Evolutionary conservation across 2,888 invertebrate genomes (phyloP).

Genomic region (Disparrhopalites patrizii): DNA sequence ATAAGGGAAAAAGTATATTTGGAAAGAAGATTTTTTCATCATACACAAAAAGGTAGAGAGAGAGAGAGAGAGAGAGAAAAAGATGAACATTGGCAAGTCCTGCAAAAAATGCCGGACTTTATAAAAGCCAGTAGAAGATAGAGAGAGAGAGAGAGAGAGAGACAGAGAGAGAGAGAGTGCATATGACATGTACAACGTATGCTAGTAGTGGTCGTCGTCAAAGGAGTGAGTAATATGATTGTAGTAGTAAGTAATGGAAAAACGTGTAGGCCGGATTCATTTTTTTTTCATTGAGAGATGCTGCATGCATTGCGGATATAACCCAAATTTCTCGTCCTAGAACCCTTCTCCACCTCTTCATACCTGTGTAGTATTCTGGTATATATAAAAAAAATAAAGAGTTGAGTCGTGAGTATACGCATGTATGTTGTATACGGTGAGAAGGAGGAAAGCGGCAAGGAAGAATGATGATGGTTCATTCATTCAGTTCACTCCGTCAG

Average conservation of each 20-base stretch:
- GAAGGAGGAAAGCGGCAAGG: neutral
- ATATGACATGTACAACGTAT: no score
- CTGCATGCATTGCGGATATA: slow-evolving; percentile 48
- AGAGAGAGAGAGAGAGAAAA: neutral
- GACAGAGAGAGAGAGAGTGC: neutral
- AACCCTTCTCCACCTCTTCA: slow-evolving; percentile 26
- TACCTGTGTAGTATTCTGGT: slow-evolving; percentile 1
- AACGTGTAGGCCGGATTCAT: slow-evolving; percentile 45
- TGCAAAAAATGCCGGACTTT: no score
- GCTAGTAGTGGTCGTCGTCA: no score
- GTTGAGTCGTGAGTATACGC: no score
- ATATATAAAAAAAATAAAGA: no score
- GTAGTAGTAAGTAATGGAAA: slow-evolving; percentile 19
- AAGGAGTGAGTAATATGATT: neutral
- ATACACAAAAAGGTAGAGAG: neutral
- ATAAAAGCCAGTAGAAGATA: no score
- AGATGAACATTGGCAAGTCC: neutral
- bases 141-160: neutral
- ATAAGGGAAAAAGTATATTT: no score
- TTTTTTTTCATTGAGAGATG: slow-evolving; percentile 36
- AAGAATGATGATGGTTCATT: slow-evolving; percentile 16
- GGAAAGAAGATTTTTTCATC: neutral
- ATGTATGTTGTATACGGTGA: neutral
- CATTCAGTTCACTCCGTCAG: slow-evolving; percentile 17
- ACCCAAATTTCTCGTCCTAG: slow-evolving; percentile 48